Evolutionary conservation across 2,797 vertebrate genomes (phyloP), one percentile per base, ranked within the genome.

Genomic region (Malurus splendens): DNA sequence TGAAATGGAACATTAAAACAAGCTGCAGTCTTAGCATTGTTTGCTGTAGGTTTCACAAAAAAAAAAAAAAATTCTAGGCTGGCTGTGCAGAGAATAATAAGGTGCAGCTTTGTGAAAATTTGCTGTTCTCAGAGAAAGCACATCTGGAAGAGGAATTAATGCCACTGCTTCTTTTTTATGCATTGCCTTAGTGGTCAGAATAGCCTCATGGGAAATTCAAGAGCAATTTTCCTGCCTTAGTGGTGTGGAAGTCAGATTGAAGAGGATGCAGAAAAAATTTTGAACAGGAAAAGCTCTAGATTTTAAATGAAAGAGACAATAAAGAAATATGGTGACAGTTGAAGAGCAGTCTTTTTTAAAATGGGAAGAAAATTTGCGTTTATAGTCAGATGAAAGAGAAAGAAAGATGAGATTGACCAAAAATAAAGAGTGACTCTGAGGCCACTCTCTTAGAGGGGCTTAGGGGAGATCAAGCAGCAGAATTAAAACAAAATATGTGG

Each of bases 101-200:
- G 89, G 73, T 80, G 42, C 68, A 82, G 68, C 82, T 91, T 77
- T 85, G 72, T 82, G 75, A 79, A 92, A 90, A 90, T 90, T 60
- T 87, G 75, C 75, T 92, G 71, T 87, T 91, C 57, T 39, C 54
- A 85, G 72, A 77, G 50, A 91, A 93, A 64, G 52, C 42, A 89
- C 78, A 82, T 85, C 86, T 94, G 92, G 84, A 90, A 85, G 36
- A 91, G 45, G 59, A 85, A 74, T 90, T 87, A 64, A 55, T 93
- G 89, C 72, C 72, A 72, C 52, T 68, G 32, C 41, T 86, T 86
- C 50, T 80, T 42, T 65, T 93, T 84, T 71, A 55, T 87, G 33
- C 75, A 77, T 54, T 67, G 54, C 81, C 50, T 92, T 64, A 66
- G 54, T 80, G 90, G 57, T 64, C 68, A 86, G 57, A 90, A 74